These are phyloP conservation scores for Lycophotia porphyrea DNA, from an alignment of 2,888 invertebrate genomes.

Conservation along the genomic window DNA sequence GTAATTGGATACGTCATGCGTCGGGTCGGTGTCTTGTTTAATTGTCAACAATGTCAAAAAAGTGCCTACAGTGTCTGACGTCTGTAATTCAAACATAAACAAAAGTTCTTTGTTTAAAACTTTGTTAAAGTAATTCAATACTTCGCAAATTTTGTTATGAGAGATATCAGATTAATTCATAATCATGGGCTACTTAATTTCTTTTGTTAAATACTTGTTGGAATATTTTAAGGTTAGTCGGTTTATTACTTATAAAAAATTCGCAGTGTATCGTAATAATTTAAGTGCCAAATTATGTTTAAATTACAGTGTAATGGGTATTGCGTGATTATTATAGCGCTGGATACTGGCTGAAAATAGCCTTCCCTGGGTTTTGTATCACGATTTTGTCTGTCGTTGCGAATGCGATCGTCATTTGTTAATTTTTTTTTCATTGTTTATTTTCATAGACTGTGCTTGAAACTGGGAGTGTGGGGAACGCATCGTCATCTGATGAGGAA, in stretches of 20 bases:
- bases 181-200: conserved; percentile 70
- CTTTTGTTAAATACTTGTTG: conserved; percentile 66
- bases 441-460: conserved; percentile 92
- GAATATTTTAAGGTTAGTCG: conserved; percentile 71
- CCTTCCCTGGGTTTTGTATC: conserved; percentile 3
- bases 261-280: conserved; percentile 17
- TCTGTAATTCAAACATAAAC: conserved; percentile 42
- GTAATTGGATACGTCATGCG: conserved; percentile 19
- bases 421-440: conserved; percentile 22
- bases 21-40: conserved; percentile 10
- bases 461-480: conserved; percentile 91
- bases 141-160: conserved; percentile 67
- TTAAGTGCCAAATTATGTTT: conserved; percentile 30
- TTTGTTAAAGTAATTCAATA: conserved; percentile 59
- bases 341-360: conserved; percentile 19
- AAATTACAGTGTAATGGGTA: conserved; percentile 34
- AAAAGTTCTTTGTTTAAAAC: conserved; percentile 47
- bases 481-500: conserved; percentile 92
- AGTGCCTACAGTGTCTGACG: conserved; percentile 19
- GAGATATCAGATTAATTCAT: conserved; percentile 6
- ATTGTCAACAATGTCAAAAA: conserved; percentile 61
- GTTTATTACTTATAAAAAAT: conserved; percentile 13
- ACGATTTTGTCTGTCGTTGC: conserved; percentile 8
- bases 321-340: conserved; percentile 36
- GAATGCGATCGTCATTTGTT: conserved; percentile 18